A percentile compares a stretch with the other conserved stretches of the same genome.
These are phyloP conservation scores for Hyles lineata DNA, from an alignment of 2,888 invertebrate genomes.

Conservation along the genomic window DNA sequence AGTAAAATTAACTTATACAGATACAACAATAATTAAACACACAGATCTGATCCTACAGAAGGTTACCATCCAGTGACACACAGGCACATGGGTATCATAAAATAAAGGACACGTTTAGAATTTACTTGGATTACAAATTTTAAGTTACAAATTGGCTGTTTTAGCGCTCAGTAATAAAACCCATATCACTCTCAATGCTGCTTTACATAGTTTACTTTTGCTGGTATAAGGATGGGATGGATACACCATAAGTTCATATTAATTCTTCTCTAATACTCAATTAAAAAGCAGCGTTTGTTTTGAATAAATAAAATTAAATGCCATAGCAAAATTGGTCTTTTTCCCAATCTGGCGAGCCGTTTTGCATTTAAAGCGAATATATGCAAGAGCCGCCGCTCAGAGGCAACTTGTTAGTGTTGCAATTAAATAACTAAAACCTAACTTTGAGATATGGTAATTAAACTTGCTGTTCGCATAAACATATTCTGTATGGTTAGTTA, in stretches of 20 bases:
- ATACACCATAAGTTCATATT: no score
- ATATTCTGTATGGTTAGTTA: background rate
- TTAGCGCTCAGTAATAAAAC: no score
- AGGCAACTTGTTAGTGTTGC: background rate
- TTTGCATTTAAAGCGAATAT: background rate
- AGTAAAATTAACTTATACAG: background rate
- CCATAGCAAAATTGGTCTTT: background rate
- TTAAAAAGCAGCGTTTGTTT: background rate
- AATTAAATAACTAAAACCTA: background rate
- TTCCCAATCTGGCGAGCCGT: background rate
- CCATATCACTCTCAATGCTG: no score
- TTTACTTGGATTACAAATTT: no score
- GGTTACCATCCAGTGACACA: no score
- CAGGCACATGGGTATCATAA: no score
- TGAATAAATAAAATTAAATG: background rate
- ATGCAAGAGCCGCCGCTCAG: background rate
- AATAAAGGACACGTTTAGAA: no score
- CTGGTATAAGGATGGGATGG: no score
- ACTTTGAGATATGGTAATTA: background rate
- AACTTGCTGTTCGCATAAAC: conserved; percentile 30
- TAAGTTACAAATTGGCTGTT: no score
- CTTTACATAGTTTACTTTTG: no score
- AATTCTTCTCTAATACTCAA: no score
- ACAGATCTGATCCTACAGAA: no score
- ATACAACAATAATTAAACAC: background rate